These are phyloP conservation scores for Natator depressus DNA, from an alignment of 2,113 vertebrate genomes.

Conservation along the genomic window DNA sequence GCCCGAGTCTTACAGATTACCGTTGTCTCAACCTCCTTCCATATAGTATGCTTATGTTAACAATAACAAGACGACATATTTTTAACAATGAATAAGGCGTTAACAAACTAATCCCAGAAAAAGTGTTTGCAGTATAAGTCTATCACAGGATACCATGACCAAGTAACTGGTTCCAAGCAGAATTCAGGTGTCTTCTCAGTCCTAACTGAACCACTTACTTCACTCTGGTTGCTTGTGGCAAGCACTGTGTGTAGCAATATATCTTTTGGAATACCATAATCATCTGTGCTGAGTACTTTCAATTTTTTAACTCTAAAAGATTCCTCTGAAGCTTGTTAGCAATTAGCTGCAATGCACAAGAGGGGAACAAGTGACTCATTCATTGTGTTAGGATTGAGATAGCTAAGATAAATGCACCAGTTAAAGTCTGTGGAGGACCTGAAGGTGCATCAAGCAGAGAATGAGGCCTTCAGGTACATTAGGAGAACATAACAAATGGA, in stretches of 20 bases:
- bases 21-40: not conserved
- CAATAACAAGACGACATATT: not conserved
- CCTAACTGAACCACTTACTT: not conserved
- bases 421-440: not conserved
- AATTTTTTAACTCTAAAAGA: not conserved
- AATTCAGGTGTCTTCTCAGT: no score
- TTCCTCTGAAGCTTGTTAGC: not conserved
- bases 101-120: not conserved
- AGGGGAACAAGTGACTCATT: fast-evolving
- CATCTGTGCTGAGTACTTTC: not conserved
- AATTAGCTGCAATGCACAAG: not conserved
- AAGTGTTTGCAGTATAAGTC: not conserved
- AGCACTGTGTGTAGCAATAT: not conserved
- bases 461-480: not conserved
- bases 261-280: not conserved
- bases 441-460: not conserved
- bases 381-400: not conserved
- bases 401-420: not conserved
- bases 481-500: not conserved
- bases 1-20: not conserved
- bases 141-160: not conserved
- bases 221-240: not conserved
- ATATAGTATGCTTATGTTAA: not conserved
- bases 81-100: not conserved
- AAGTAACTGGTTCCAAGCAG: not conserved